Evolutionary conservation across 2,888 invertebrate species (phyloP), one percentile per base, ranked within the genome.

Genomic region (Eupelmus urozonus): DNA sequence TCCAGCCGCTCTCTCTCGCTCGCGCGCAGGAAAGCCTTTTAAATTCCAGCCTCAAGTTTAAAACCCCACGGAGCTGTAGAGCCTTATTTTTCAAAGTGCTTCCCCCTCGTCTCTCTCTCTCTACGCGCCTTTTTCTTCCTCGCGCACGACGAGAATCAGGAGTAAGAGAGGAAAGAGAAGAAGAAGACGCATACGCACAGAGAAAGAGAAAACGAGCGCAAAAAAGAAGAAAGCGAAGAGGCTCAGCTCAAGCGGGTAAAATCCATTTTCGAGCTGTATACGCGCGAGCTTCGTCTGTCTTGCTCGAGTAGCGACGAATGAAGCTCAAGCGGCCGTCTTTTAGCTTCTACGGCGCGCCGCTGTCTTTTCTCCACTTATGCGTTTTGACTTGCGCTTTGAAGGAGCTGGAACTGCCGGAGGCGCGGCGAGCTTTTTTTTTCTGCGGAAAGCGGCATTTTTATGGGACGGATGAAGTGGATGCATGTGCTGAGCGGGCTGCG

Each of bases 201-300:
- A n/a, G n/a, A 34, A 16, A 25, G 40, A 20, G 67, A 34, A 60
- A 59, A 55, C 53, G 18, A 18, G 49, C 57, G 57, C 57, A 76
- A 80, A 55, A 63, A 55, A 49, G n/a, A 53, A 51, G 18, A 7
- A 34, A 57, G 59, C 73, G 59, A n/a, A n/a, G n/a, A n/a, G n/a
- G n/a, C 57, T 62, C 49, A 72, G 62, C 53, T 69, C 65, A 16
- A 59, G 66, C 72, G 70, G 66, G 76, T 76, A 76, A 80, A 76
- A 81, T 81, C 70, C 80, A 72, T 81, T 81, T 80, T 76, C 66
- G 73, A 80, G 80, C 75, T 69, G 29, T 66, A 51, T 73, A 40
- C 34, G 27, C 34, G 34, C 59, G n/a, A n/a, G 29, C 45, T 62
- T n/a, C n/a, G n/a, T n/a, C n/a, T n/a, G n/a, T n/a, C n/a, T n/a